phyloP scores from a whole-genome alignment of 2,797 vertebrate species.

The Carapus acus region DNA sequence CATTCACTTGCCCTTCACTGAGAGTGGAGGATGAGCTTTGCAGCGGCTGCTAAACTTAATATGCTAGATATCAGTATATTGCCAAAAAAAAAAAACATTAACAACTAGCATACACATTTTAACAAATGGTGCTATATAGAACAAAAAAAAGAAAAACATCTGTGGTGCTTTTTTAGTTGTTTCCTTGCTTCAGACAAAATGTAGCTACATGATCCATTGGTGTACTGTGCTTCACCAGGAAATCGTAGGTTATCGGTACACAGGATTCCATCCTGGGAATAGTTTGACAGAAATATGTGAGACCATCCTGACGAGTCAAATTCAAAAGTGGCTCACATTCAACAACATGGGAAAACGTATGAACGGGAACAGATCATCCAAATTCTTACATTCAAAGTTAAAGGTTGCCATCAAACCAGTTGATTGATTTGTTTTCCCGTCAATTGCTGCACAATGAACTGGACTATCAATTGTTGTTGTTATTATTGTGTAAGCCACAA shows the following conservation, averaged over 20 bases:
- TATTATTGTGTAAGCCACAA: too few relatives aligned
- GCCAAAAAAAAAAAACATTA: slow-evolving; percentile 56
- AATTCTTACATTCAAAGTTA: background rate
- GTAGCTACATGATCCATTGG: slow-evolving; percentile 64
- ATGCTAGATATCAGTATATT: slow-evolving; percentile 53
- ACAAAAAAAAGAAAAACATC: slow-evolving; percentile 68
- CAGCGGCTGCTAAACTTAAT: slow-evolving; percentile 53
- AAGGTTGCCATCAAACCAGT: too few relatives aligned
- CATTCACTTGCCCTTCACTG: slow-evolving; percentile 49
- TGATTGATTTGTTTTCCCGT: too few relatives aligned
- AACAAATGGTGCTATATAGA: slow-evolving; percentile 77
- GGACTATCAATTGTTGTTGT: too few relatives aligned
- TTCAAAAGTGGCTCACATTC: slow-evolving; percentile 5
- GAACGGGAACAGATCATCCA: background rate
- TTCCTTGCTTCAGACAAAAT: slow-evolving; percentile 67
- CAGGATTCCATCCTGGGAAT: slow-evolving; percentile 13
- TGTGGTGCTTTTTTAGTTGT: slow-evolving; percentile 68
- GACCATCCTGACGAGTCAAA: slow-evolving; percentile 7
- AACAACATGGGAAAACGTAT: slow-evolving; percentile 3
- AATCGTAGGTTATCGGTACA: slow-evolving; percentile 24
- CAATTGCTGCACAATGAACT: too few relatives aligned
- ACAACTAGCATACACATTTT: slow-evolving; percentile 61
- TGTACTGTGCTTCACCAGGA: slow-evolving; percentile 48
- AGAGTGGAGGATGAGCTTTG: slow-evolving; percentile 49
- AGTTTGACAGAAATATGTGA: background rate